Percentiles rank a stretch among this genome's conserved stretches.
phyloP scores from a whole-genome alignment of 2,888 invertebrate genomes.

The Platynereis dumerilii region DNA sequence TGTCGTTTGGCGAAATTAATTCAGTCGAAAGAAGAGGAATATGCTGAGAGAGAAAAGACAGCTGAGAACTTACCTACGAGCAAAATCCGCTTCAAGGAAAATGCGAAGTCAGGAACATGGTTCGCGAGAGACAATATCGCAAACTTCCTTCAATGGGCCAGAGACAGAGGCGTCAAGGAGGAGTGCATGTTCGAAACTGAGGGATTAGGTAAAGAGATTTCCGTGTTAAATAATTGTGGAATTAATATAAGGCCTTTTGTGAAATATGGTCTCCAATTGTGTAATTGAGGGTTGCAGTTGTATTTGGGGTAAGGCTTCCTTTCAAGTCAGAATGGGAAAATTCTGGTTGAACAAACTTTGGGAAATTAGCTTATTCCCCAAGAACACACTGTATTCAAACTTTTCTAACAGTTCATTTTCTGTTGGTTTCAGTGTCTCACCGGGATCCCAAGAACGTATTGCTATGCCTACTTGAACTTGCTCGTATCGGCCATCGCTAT shows the following conservation, averaged over 20 bases:
- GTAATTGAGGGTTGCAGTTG: too few relatives aligned
- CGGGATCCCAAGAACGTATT: constrained; percentile 84
- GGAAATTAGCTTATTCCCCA: too few relatives aligned
- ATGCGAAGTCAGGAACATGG: constrained; percentile 83
- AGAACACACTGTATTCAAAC: too few relatives aligned
- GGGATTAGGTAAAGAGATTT: constrained; percentile 78
- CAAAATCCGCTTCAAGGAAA: constrained; percentile 73
- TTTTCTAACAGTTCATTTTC: too few relatives aligned
- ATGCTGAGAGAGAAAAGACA: background rate
- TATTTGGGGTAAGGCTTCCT: too few relatives aligned
- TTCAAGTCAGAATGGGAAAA: too few relatives aligned
- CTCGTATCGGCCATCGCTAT: constrained; percentile 76
- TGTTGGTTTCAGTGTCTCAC: constrained; percentile 77
- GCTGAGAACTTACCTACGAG: constrained; percentile 10
- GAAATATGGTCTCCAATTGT: too few relatives aligned
- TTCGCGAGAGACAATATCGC: constrained; percentile 89
- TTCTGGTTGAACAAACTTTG: too few relatives aligned
- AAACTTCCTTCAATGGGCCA: constrained; percentile 86
- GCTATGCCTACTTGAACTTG: constrained; percentile 83
- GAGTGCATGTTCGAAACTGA: constrained; percentile 89
- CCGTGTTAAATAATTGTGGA: too few relatives aligned
- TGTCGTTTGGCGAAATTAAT: constrained; percentile 83
- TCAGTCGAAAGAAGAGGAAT: constrained; percentile 71
- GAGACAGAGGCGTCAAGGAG: constrained; percentile 83
- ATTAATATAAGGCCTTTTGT: too few relatives aligned